Base-by-base conservation (phyloP, 2,797 vertebrate genomes). In the Spinibarbus caldwelli region DNA sequence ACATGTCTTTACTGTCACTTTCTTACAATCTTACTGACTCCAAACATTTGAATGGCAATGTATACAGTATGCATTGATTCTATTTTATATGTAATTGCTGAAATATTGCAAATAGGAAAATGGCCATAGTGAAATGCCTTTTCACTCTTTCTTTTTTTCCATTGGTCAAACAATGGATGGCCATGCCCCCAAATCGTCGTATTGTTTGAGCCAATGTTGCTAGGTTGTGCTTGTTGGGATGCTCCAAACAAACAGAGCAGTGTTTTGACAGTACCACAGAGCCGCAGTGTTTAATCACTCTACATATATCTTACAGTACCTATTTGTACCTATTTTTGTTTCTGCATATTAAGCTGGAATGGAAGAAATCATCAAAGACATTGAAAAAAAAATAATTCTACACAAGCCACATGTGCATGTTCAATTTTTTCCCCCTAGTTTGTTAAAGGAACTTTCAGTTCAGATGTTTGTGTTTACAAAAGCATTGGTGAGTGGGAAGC, bases 231-330 rank as follows among this genome's bases (percentile, higher is more conserved):
- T 66, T 79, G 78, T 66, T 66, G 38, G 70, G 54, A 47, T 41
- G 52, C 62, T 66, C 19, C 59, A 66, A 79, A 79, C 41, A 66
- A 79, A 79, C 38, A 47, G 41, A 45, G 62, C 59, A 23, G 45
- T 80, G 78, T 80, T 80, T 66, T 64, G 78, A 80, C 64, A 59
- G 41, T 59, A 66, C 11, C 29, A 34, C 78, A 66, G 38, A 79
- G 43, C 12, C 3, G 7, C 59, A 31, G 38, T 34, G 41, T 80
- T 80, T 47, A 80, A 59, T 64, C 57, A 66, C 41, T 41, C 29
- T 79, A 12, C 59, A 31, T 23, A 64, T 62, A 62, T 26, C 41
- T 64, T 14, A 64, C n/a, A 15, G 59, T 29, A 15, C 59, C 15
- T 64, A 31, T 29, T 59, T 59, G n/a, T 59, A 26, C 11, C 68